Conservation (phyloP, 2,888 invertebrate species). For the Lutraria lutraria region DNA sequence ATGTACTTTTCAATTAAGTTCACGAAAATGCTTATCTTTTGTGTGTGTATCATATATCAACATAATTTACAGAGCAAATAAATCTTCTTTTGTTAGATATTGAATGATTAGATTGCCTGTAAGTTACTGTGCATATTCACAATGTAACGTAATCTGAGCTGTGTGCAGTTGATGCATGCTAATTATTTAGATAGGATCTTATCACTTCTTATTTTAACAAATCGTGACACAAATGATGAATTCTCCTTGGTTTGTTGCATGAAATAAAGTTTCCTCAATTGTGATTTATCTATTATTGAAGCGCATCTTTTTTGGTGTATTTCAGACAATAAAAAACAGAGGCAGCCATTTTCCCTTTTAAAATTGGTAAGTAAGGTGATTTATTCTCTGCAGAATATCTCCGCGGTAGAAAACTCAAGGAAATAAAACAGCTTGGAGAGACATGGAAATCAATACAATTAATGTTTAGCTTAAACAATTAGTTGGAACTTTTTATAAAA, state of each 20-base stretch:
- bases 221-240: background rate
- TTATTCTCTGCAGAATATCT: background rate
- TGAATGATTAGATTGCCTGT: background rate
- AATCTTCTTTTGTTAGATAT: background rate
- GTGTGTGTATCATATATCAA: background rate
- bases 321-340: constrained; percentile 79
- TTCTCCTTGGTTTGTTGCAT: background rate
- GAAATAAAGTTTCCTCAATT: background rate
- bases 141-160: background rate
- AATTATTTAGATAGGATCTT: background rate
- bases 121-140: background rate
- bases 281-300: background rate
- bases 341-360: constrained; percentile 82
- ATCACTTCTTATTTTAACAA: background rate
- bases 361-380: constrained; percentile 78
- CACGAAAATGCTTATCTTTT: background rate
- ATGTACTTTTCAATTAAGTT: background rate
- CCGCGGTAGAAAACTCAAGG: too few species aligned
- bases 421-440: too few species aligned
- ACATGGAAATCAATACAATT: too few species aligned
- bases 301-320: constrained; percentile 24
- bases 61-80: background rate
- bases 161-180: background rate
- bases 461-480: too few species aligned
- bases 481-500: too few species aligned